Percentiles rank a stretch among this genome's conserved stretches.
Evolutionary conservation across 2,113 vertebrate genomes (phyloP).

Genomic region (Perca fluviatilis): DNA sequence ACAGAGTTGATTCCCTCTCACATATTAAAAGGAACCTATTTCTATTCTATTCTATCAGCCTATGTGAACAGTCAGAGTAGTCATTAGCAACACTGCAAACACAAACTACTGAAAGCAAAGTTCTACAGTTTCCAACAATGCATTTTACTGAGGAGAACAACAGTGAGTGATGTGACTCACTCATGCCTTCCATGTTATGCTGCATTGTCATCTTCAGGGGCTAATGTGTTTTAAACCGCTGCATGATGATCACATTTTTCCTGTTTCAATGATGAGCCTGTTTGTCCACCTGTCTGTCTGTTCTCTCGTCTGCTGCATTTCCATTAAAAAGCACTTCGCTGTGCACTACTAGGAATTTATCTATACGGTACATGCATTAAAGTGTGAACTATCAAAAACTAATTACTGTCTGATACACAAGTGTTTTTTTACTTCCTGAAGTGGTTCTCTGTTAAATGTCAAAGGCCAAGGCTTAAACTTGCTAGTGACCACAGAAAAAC

Average conservation of each 20-base stretch:
- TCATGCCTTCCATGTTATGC: background rate
- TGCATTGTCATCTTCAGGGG: background rate
- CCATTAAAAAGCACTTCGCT: background rate
- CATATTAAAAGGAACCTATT: background rate
- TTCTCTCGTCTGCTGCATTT: background rate
- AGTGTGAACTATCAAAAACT: background rate
- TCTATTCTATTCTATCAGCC: background rate
- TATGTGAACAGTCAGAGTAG: constrained; percentile 8
- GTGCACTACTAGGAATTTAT: background rate
- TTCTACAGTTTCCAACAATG: background rate
- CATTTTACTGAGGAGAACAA: background rate
- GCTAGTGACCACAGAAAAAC: constrained; percentile 50
- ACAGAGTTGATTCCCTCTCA: background rate
- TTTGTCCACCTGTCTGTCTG: background rate
- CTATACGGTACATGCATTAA: background rate
- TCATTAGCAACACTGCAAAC: background rate
- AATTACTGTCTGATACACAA: background rate
- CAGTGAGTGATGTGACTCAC: constrained; percentile 5
- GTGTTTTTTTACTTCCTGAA: constrained; percentile 63
- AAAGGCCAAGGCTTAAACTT: constrained; percentile 56
- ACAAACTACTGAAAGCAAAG: background rate
- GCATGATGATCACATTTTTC: background rate
- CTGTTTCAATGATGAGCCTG: background rate
- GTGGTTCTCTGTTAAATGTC: constrained; percentile 70
- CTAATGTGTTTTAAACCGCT: constrained; percentile 4